A percentile compares a stretch with the other conserved stretches of the same genome.
These are phyloP conservation scores for Scylla paramamosain DNA, from an alignment of 1,140 invertebrate genomes.

Conservation along the genomic window DNA sequence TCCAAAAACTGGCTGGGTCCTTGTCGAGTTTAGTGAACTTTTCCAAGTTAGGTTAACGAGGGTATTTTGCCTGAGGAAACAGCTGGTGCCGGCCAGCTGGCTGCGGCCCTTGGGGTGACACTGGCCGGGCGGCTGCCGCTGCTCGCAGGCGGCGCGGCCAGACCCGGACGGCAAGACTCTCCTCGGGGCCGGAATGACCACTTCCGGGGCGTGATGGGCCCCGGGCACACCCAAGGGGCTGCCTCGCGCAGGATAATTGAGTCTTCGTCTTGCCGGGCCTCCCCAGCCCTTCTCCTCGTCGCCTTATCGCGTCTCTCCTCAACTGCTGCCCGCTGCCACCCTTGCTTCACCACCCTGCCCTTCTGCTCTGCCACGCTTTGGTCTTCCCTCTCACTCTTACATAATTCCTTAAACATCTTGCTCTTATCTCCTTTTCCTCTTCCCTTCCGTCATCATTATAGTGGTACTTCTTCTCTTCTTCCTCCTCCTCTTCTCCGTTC, in stretches of 20 bases:
- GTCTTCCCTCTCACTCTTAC: background rate
- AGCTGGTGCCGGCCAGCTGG: slow-evolving; percentile 37
- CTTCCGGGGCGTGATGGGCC: background rate
- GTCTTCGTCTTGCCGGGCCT: background rate
- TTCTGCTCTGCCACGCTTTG: background rate
- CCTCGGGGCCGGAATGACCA: background rate
- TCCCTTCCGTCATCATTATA: background rate
- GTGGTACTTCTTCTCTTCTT: background rate
- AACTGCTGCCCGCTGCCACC: background rate
- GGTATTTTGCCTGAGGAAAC: slow-evolving; percentile 59
- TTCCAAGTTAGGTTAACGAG: slow-evolving; percentile 65
- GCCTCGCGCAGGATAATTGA: background rate
- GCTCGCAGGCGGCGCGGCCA: background rate
- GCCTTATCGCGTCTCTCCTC: background rate
- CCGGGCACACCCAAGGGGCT: background rate
- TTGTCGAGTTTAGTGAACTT: slow-evolving; percentile 66
- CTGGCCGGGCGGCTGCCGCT: background rate
- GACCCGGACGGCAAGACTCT: background rate
- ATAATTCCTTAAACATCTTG: background rate
- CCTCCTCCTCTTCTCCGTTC: background rate
- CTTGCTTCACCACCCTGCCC: background rate
- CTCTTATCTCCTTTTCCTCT: background rate
- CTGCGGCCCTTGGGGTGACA: background rate
- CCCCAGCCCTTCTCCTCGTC: background rate
- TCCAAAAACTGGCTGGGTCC: slow-evolving; percentile 53